These are phyloP conservation scores for Ctenosaura bakeri DNA, from an alignment of 2,797 vertebrate species.

Conservation along the genomic window DNA sequence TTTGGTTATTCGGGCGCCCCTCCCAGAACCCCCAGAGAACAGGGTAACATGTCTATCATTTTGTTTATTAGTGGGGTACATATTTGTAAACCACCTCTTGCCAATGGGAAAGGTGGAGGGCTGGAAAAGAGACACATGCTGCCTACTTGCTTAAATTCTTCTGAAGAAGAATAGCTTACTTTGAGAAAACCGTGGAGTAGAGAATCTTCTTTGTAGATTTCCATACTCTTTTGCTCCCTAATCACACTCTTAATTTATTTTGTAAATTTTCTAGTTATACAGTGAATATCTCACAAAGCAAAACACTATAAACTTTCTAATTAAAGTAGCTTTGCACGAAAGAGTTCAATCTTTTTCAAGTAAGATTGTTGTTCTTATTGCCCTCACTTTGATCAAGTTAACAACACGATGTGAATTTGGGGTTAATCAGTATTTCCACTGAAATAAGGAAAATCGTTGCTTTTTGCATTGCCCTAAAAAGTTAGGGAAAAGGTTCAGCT, in stretches of 20 bases:
- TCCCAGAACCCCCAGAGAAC: too few relatives aligned
- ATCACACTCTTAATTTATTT: conserved; percentile 70
- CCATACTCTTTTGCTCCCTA: conserved; percentile 63
- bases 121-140: conserved; percentile 32
- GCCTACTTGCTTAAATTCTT: conserved; percentile 51
- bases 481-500: neutral
- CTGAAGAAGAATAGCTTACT: conserved; percentile 28
- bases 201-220: conserved; percentile 59
- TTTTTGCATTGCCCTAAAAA: neutral
- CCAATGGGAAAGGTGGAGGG: neutral
- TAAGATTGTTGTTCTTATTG: conserved; percentile 25
- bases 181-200: conserved; percentile 59
- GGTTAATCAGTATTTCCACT: conserved; percentile 48
- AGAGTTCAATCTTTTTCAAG: conserved; percentile 63
- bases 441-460: conserved; percentile 14
- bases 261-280: conserved; percentile 68
- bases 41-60: neutral
- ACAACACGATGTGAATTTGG: conserved; percentile 51
- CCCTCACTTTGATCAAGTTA: conserved; percentile 60
- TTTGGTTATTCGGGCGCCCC: too few relatives aligned
- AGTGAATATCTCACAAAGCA: conserved; percentile 69
- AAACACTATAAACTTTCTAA: conserved; percentile 65
- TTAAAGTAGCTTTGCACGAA: conserved; percentile 66
- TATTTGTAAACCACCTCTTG: neutral
- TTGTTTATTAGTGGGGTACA: neutral